Base-by-base conservation (phyloP, 2,113 vertebrate genomes). In the Tachysurus vachellii region DNA sequence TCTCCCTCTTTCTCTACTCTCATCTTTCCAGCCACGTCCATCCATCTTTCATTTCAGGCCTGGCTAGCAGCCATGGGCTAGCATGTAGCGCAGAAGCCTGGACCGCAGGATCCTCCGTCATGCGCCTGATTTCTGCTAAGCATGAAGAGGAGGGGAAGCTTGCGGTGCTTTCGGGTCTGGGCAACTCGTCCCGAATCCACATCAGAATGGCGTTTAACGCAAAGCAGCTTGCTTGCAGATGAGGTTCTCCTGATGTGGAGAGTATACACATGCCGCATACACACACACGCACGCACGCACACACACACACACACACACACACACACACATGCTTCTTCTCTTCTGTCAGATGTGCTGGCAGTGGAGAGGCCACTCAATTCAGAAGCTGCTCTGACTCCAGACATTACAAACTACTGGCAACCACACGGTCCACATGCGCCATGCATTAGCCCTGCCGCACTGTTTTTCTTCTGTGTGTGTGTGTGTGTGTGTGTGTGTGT, bases 191-290 rank as follows among this genome's bases (percentile, higher is more conserved):
- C 93, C 92, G 93, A 95, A 94, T 94, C 92, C 93, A 94, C 93
- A 93, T 95, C 94, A 94, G 91, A 94, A 92, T 89, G 89, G 83
- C 90, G 89, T 90, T 91, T 94, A 95, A 94, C 91, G 92, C 88
- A 93, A 95, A 95, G 88, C 95, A 95, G 94, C 94, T 94, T 94
- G 94, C 91, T 92, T 70, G 28, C 95, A 96, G 93, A 96, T 95
- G 94, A 94, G 93, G 94, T 87, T 66, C 80, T 90, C 89, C 82
- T 87, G 88, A 87, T 80, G 87, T 80, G 79, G 85, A 16, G 21
- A 81, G 86, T 83, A 91, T 89, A 91, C 50, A 36, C 88, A 54
- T 42, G 64, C 12, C 59, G 42, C n/a, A 17, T 59, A 47, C 71
- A 47, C 84, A 62, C 73, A 80, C 84, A 68, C 62, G 80, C 92